These are phyloP conservation scores for Anarhynchus alexandrinus DNA, from an alignment of 2,113 vertebrate genomes.

Conservation along the genomic window DNA sequence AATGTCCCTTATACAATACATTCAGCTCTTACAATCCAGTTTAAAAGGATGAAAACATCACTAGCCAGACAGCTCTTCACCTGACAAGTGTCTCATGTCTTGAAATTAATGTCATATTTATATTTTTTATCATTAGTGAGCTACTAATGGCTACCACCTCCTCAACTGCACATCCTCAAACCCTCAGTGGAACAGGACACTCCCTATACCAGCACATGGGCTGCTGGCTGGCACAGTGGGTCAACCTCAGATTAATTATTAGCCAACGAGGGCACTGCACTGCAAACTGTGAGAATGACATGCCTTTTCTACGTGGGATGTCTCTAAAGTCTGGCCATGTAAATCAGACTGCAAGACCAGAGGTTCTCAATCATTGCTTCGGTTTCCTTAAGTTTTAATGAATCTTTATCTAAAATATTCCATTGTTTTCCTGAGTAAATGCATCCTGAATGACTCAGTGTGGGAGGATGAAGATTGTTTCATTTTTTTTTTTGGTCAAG, in stretches of 20 bases:
- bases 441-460: not conserved
- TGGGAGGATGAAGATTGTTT: not conserved
- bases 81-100: not conserved
- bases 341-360: not conserved
- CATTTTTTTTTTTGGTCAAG: not conserved
- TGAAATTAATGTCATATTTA: not conserved
- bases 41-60: not conserved
- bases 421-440: not conserved
- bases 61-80: not conserved
- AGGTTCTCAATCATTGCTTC: not conserved
- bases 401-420: not conserved
- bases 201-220: not conserved
- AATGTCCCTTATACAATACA: rapidly evolving
- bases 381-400: not conserved
- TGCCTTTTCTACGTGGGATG: not conserved
- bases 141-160: not conserved
- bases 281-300: not conserved
- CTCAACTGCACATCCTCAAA: not conserved
- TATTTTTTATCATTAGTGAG: not conserved
- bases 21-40: not conserved
- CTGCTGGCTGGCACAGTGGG: not conserved
- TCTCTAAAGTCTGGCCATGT: not conserved
- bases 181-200: not conserved
- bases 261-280: not conserved
- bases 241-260: not conserved